phyloP scores from a whole-genome alignment of 2,113 vertebrate genomes.

The Phainopepla nitens region DNA sequence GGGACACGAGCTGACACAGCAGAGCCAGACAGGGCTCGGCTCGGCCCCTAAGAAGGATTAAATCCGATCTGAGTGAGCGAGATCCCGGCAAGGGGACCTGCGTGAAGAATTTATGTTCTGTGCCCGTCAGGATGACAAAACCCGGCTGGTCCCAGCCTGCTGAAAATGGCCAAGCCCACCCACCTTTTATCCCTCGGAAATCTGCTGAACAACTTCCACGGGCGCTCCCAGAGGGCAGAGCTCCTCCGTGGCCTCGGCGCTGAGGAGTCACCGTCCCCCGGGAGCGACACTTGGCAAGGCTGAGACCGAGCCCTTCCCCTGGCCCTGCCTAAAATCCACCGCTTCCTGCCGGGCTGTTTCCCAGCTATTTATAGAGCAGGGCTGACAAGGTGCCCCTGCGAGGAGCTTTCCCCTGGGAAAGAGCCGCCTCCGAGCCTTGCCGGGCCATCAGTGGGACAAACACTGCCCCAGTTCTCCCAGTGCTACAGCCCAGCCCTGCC shows the following conservation, averaged over 20 bases:
- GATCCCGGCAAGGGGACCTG: background rate
- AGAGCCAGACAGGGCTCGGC: background rate
- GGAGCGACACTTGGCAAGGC: background rate
- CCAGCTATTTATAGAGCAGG: conserved; percentile 13
- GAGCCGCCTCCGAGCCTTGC: background rate
- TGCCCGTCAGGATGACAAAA: background rate
- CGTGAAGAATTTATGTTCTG: background rate
- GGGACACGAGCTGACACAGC: background rate
- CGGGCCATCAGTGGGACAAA: background rate
- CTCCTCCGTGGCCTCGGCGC: background rate
- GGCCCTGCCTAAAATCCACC: background rate
- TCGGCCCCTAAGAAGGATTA: background rate
- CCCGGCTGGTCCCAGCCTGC: background rate
- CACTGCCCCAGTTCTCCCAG: background rate
- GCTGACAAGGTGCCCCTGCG: conserved; percentile 4
- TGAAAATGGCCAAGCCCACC: background rate
- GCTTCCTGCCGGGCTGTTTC: conserved; percentile 20
- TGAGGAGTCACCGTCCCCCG: background rate
- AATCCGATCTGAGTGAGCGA: background rate
- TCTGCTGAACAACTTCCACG: background rate
- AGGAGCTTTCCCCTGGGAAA: background rate
- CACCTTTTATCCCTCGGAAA: background rate
- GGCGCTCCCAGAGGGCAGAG: background rate
- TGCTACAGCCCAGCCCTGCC: background rate
- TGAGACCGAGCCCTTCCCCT: background rate